These are phyloP conservation scores for Drosophila colorata DNA, from an alignment of 2,888 invertebrate species.

Conservation along the genomic window DNA sequence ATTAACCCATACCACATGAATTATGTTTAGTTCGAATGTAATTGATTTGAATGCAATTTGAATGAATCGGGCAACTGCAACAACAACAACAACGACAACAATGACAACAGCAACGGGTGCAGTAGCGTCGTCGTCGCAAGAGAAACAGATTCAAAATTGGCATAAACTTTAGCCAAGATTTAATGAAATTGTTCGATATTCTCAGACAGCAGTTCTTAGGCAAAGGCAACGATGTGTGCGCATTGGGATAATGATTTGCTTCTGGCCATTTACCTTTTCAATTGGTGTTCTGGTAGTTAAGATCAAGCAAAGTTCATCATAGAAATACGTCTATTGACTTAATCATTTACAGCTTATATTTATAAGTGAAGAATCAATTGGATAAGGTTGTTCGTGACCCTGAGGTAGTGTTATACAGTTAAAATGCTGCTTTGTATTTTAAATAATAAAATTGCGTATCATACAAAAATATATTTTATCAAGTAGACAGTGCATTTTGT, in stretches of 20 bases:
- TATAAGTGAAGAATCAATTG: neutral
- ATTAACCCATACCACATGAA: conserved; percentile 79
- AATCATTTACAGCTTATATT: neutral
- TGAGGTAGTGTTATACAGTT: no score
- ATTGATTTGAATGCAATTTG: conserved; percentile 80
- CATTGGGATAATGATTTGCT: conserved; percentile 8
- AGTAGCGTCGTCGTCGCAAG: conserved; percentile 53
- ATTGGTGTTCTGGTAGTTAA: conserved; percentile 9
- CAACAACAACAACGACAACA: conserved; percentile 46
- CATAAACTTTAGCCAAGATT: conserved; percentile 67
- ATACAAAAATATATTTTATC: neutral
- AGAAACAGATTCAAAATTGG: conserved; percentile 63
- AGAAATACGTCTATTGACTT: neutral
- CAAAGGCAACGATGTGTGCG: conserved; percentile 2
- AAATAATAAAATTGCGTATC: neutral
- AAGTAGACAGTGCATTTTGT: neutral
- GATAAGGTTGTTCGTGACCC: neutral
- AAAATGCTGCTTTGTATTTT: neutral
- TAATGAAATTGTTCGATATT: conserved; percentile 62
- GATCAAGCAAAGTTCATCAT: conserved; percentile 14
- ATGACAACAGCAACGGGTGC: conserved; percentile 53
- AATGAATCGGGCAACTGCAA: conserved; percentile 55
- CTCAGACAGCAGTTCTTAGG: conserved; percentile 29
- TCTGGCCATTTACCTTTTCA: neutral
- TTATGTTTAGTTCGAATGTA: conserved; percentile 80